Evolutionary conservation across 2,888 invertebrate species (phyloP).

Genomic region (Lymantria monacha): DNA sequence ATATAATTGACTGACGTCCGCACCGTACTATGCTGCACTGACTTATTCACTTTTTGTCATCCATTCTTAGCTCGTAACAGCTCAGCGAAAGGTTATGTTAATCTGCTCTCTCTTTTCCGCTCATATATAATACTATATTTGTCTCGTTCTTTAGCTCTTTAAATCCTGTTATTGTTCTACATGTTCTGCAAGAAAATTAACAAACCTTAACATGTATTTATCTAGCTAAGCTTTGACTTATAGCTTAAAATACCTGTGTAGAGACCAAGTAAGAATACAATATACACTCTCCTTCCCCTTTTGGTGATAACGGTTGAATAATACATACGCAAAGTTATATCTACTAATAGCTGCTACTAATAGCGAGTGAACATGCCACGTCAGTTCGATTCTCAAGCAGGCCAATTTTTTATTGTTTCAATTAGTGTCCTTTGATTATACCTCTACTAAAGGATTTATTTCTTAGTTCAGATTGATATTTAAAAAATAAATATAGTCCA

Average conservation of each 20-base stretch:
- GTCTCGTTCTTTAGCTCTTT: slow-evolving; percentile 43
- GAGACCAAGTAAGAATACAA: no score
- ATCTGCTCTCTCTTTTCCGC: slow-evolving; percentile 55
- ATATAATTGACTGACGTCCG: slow-evolving; percentile 58
- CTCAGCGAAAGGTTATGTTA: slow-evolving; percentile 72
- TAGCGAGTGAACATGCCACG: no score
- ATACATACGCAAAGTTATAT: no score
- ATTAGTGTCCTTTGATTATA: no score
- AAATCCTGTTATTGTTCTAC: slow-evolving; percentile 76
- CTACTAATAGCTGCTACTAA: no score
- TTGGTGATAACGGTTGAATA: no score
- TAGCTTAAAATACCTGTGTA: background rate
- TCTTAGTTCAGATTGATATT: no score
- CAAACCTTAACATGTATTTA: slow-evolving; percentile 40
- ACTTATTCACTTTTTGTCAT: slow-evolving; percentile 71
- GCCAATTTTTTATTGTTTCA: no score
- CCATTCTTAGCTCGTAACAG: slow-evolving; percentile 65
- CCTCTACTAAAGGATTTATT: no score
- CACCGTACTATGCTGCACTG: slow-evolving; percentile 70
- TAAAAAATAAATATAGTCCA: no score
- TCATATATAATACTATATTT: slow-evolving; percentile 33
- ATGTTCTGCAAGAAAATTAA: slow-evolving; percentile 69
- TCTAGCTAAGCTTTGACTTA: background rate
- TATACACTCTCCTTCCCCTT: no score
- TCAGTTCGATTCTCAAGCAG: no score